These are phyloP conservation scores for Hippocampus mohnikei DNA, from an alignment of 2,113 vertebrate species.

Conservation along the genomic window DNA sequence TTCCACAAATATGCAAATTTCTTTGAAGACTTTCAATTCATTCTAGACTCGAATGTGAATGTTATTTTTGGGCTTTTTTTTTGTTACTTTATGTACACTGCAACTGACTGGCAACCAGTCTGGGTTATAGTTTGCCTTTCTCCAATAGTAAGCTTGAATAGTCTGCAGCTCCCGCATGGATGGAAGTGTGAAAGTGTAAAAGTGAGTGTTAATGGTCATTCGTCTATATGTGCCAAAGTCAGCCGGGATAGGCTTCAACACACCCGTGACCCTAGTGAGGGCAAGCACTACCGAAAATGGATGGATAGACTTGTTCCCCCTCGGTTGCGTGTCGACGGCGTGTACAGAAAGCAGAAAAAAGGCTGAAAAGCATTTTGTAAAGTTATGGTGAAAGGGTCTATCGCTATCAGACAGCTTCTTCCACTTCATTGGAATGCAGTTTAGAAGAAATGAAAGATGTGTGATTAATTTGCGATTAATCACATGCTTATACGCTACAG, in stretches of 20 bases:
- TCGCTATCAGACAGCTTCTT: not conserved
- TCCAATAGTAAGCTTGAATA: too few relatives aligned
- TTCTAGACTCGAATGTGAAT: too few relatives aligned
- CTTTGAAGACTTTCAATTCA: too few relatives aligned
- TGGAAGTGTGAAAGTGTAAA: too few relatives aligned
- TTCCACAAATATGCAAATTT: too few relatives aligned
- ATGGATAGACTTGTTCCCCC: not conserved
- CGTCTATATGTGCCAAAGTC: too few relatives aligned
- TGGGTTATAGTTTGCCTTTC: too few relatives aligned
- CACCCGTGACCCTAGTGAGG: not conserved
- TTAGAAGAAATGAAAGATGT: conserved; percentile 12
- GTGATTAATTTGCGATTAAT: conserved; percentile 5
- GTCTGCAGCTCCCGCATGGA: too few relatives aligned
- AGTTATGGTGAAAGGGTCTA: not conserved
- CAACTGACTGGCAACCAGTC: too few relatives aligned
- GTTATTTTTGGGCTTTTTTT: too few relatives aligned
- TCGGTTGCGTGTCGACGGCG: not conserved
- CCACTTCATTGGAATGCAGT: not conserved
- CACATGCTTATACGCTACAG: not conserved
- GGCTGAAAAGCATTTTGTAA: not conserved
- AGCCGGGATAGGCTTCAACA: not conserved
- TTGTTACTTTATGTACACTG: too few relatives aligned
- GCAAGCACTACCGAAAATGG: not conserved
- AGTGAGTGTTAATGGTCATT: too few relatives aligned
- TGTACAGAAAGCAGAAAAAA: not conserved